Evolutionary conservation across 2,888 invertebrate species (phyloP), one percentile per base, ranked within the genome.

Genomic region (Drepanosiphum platanoidis): DNA sequence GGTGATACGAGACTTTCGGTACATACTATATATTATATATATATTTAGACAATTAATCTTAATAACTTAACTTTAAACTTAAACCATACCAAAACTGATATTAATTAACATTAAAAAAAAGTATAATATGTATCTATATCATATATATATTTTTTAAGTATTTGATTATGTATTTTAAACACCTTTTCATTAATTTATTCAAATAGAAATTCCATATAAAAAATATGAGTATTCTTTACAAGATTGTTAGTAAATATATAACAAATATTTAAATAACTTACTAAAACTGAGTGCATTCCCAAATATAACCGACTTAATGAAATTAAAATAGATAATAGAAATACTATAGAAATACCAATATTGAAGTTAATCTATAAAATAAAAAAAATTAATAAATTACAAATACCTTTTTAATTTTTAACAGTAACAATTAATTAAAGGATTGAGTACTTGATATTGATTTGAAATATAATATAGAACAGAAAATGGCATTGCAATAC

Each of bases 241-340:
- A 7, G 13, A 46, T 46, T 58, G n/a, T 27, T 61, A n/a, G 22
- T 61, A 8, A 11, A 52, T 42, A n/a, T 66, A 66, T 34, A 80
- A 46, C 46, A 68, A 32, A 34, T 70, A 27, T 52, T 68, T 34
- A 66, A 64, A 39, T 52, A 22, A 86, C 66, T 92, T 91, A 95
- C 95, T 91, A 97, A 91, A 87, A 96, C 94, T 88, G 95, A 94
- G 89, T 97, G 97, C 97, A 97, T 97, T 88, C 97, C 97, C 78
- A 97, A 92, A 90, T 97, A 97, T 22, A 97, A 90, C 88, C 97
- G 91, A 90, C 97, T 97, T 80, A 94, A 90, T 89, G 96, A 96
- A 83, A 97, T 94, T 46, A 96, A 90, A 4, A 92, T 90, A 89
- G 96, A 96, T 93, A 93, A 92, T 4, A 89, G 52, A 9, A 90